A percentile compares a stretch with the other conserved stretches of the same genome.
phyloP scores from a whole-genome alignment of 2,797 vertebrate genomes.

The Mormyrus hasselquistii region DNA sequence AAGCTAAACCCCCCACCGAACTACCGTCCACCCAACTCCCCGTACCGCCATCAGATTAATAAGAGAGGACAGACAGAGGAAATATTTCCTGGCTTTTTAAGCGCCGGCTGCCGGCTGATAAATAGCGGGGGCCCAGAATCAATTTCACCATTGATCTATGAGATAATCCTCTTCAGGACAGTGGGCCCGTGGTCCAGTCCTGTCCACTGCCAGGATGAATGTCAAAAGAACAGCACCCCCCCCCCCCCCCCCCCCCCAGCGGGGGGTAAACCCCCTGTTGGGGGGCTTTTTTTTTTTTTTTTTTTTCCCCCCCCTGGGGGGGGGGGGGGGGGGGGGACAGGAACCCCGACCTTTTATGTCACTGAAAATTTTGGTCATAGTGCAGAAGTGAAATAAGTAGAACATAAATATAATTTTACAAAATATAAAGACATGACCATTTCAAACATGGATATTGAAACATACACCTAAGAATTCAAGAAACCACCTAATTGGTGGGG shows the following conservation, averaged over 20 bases:
- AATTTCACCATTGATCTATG: conserved; percentile 68
- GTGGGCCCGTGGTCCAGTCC: conserved; percentile 55
- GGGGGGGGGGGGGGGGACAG: too few relatives aligned
- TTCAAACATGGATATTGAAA: neutral
- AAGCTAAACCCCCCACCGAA: conserved; percentile 2
- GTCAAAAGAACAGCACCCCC: conserved; percentile 31
- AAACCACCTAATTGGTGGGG: neutral
- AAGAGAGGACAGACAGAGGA: conserved; percentile 39
- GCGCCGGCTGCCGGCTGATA: conserved; percentile 59
- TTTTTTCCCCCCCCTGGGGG: too few relatives aligned
- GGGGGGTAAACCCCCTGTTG: too few relatives aligned
- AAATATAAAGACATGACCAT: neutral
- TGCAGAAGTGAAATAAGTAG: too few relatives aligned
- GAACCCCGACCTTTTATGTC: too few relatives aligned
- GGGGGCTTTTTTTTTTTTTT: too few relatives aligned
- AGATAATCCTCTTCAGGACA: conserved; percentile 67
- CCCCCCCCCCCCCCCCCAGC: too few relatives aligned
- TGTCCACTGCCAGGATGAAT: conserved; percentile 58
- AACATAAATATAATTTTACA: too few relatives aligned
- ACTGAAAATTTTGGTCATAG: too few relatives aligned
- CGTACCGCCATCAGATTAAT: conserved; percentile 41
- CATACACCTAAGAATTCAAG: neutral
- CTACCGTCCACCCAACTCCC: neutral
- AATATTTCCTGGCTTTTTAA: conserved; percentile 51
- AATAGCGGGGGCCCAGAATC: conserved; percentile 61